Base-by-base conservation (phyloP, 2,797 vertebrate genomes). In the Falco biarmicus region DNA sequence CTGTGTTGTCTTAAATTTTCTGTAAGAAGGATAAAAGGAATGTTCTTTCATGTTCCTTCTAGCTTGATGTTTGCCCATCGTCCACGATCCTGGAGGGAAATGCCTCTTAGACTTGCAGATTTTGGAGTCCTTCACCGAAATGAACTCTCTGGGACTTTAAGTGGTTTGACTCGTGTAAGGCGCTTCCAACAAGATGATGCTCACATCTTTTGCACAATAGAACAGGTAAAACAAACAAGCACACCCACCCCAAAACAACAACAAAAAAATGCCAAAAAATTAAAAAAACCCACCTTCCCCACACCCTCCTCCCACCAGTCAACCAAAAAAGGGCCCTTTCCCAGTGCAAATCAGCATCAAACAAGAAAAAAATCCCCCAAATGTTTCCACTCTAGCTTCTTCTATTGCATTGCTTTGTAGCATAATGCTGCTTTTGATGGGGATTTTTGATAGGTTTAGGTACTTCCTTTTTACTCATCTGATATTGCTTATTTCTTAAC, bases 181-280 rank as follows among this genome's bases (percentile, higher is more conserved):
- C 99, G 99, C 63, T 99, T 99, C 97, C 99, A 99, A 77, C 99
- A 99, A 97, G 99, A 99, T 8, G 99, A 99, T 4, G 99, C 99
- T n/a, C 99, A 99, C 97, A 99, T 99, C 95, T 99, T 99, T 96
- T 99, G 99, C 97, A 98, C 98, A 1, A 98, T 99, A 97, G 99
- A 99, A 82, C 99, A 99, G 99, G 99, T 99, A 41, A 41, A 41
- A 41, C 39, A 41, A 41, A 41, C 39, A 41, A 41, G 39, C 39
- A 14, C 39, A 41, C 39, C 11, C 39, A 41, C 39, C 39, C 39
- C 39, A 41, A 41, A 41, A 14, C 39, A 41, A 41, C 39, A 41
- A 41, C 39, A 41, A 41, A 41, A 41, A 41, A 51, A 97, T 66
- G 57, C 39, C 11, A 12, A 22, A 10, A 57, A 17, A 39, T 39